Evolutionary conservation across 2,888 invertebrate genomes (phyloP), one percentile per base, ranked within the genome.

Genomic region (Tenthredo distinguenda): DNA sequence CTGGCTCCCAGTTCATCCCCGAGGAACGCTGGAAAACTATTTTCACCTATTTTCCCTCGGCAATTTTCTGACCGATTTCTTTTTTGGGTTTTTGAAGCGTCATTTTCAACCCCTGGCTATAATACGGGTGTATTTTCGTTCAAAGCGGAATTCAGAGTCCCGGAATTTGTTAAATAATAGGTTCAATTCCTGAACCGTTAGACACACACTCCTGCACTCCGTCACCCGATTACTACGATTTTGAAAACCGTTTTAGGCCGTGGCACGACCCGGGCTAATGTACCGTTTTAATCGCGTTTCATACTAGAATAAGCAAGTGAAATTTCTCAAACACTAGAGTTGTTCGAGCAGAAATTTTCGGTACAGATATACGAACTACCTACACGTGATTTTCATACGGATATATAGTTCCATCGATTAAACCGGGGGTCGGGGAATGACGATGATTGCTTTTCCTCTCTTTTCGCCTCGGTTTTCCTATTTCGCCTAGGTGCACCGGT

Each of bases 251-350:
- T 72, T 74, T 74, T 74, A 74, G 72, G 43, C n/a, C 9, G 26
- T 21, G 10, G 62, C 26, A 62, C 62, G 62, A 21, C 10, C 62
- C 62, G 62, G 76, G 12, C 50, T 77, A 77, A 77, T 50, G 76
- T 77, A 50, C 76, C 50, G 47, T 77, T 77, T 47, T 50, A 77
- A 77, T 77, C 76, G 50, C 2, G 47, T 77, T 50, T 77, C 76
- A 77, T 50, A 50, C 31, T 31, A 77, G 50, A 77, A 50, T 77
- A 50, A 77, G 10, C 77, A 34, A 77, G 18, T 55, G 77, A 55
- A 77, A 77, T 55, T 34, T 77, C 31, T 34, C 31, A 43, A 74
- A 40, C 72, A 40, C 37, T 72, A 21, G 72, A 72, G 43, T 72
- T 72, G 40, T 72, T 72, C 72, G 40, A 40, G 72, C 37, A 43